A percentile compares a stretch with the other conserved stretches of the same genome.
Evolutionary conservation across 2,888 invertebrate species (phyloP).

Genomic region (Diachrysia chrysitis): DNA sequence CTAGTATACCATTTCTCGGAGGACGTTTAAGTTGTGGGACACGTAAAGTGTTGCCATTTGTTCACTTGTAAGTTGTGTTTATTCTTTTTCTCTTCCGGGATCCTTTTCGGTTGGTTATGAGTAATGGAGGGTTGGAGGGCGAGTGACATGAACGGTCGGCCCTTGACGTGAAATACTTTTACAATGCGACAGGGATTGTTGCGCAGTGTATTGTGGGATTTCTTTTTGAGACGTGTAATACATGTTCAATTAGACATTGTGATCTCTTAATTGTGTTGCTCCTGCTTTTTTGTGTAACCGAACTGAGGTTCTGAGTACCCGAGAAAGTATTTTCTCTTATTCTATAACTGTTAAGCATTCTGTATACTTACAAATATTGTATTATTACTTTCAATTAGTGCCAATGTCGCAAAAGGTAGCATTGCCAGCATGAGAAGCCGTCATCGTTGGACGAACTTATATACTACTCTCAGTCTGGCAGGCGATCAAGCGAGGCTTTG

Average conservation of each 20-base stretch:
- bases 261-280: constrained; percentile 48
- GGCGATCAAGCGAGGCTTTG: no score
- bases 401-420: no score
- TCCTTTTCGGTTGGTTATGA: constrained; percentile 80
- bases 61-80: constrained; percentile 82
- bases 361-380: no score
- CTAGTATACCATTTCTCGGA: constrained; percentile 79
- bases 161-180: constrained; percentile 75
- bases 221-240: constrained; percentile 51
- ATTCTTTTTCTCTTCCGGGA: constrained; percentile 75
- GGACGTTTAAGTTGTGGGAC: constrained; percentile 83
- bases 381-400: no score
- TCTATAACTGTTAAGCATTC: no score
- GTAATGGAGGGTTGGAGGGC: constrained; percentile 75
- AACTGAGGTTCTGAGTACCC: neutral
- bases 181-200: constrained; percentile 74
- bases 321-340: no score
- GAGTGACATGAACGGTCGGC: constrained; percentile 72
- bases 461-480: no score
- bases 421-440: no score
- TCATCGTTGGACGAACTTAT: no score
- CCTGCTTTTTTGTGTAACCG: constrained; percentile 11
- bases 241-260: constrained; percentile 43
- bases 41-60: constrained; percentile 85
- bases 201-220: constrained; percentile 69